Conservation (phyloP, 92 coral and sea anemone genomes). For the Parazoanthus swiftii region DNA sequence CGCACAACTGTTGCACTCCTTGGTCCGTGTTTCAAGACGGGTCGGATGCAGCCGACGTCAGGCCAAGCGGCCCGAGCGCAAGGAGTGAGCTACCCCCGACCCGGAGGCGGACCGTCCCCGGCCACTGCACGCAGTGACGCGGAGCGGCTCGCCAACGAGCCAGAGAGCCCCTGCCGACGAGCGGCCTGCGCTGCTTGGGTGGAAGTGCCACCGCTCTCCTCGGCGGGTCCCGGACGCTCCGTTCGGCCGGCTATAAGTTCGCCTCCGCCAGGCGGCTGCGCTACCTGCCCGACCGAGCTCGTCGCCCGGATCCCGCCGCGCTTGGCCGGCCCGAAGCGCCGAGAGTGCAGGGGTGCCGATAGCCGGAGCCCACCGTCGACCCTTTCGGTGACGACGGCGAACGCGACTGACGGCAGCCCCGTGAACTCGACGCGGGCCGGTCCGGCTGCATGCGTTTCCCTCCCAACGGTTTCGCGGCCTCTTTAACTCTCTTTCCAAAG, state of each 20-base stretch:
- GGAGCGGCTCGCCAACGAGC: slow-evolving; percentile 11
- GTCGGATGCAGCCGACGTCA: slow-evolving; percentile 1
- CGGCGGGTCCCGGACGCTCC: slow-evolving; percentile 12
- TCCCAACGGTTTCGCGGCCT: not conserved
- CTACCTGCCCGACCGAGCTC: slow-evolving; percentile 22
- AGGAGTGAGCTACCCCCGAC: not conserved
- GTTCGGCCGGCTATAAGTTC: slow-evolving; percentile 14
- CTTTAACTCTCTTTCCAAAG: not conserved
- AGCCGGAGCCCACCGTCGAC: no score
- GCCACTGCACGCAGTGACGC: slow-evolving; percentile 23
- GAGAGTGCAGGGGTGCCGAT: no score
- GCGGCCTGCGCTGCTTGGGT: slow-evolving; percentile 20
- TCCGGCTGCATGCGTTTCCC: not conserved
- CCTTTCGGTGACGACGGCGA: no score
- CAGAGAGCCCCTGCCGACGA: slow-evolving; percentile 3
- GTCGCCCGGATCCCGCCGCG: slow-evolving; percentile 1
- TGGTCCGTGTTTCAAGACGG: not conserved
- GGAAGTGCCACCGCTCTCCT: slow-evolving; percentile 18
- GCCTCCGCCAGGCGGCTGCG: not conserved
- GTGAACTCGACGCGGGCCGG: slow-evolving; percentile 1
- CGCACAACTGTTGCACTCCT: not conserved
- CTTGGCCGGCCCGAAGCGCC: not conserved
- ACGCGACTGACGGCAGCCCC: not conserved
- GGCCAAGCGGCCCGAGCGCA: not conserved
- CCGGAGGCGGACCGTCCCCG: slow-evolving; percentile 23